These are phyloP conservation scores for Lanius ludovicianus DNA, from an alignment of 2,113 vertebrate genomes.

Conservation along the genomic window DNA sequence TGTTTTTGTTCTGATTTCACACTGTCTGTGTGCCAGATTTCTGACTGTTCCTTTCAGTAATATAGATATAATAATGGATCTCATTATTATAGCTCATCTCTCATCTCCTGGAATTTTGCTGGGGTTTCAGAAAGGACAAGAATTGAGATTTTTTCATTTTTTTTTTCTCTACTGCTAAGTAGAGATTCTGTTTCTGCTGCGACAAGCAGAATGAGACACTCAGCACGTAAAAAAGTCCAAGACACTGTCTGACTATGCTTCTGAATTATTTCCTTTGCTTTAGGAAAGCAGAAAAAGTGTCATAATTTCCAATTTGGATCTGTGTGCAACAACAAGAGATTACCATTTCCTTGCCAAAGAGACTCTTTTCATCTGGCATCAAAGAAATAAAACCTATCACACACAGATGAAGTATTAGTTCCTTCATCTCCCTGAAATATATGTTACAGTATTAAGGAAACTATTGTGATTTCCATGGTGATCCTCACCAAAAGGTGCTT, in stretches of 20 bases:
- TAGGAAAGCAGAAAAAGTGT: slow-evolving; percentile 42
- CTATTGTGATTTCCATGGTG: background rate
- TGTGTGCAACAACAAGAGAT: slow-evolving; percentile 9
- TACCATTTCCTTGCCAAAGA: slow-evolving; percentile 29
- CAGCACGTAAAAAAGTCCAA: background rate
- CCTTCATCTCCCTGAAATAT: background rate
- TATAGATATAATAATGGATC: background rate
- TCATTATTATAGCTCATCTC: background rate
- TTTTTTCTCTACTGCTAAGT: background rate
- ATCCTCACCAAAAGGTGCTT: background rate
- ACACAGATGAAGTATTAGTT: slow-evolving; percentile 2
- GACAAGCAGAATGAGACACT: background rate
- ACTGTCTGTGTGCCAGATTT: background rate
- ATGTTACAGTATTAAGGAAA: background rate
- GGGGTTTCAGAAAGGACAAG: background rate
- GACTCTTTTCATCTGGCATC: slow-evolving; percentile 62
- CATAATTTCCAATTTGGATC: slow-evolving; percentile 10
- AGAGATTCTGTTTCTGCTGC: background rate
- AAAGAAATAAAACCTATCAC: slow-evolving; percentile 60
- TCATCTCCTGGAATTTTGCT: slow-evolving; percentile 6
- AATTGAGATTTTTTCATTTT: background rate
- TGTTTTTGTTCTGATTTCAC: slow-evolving; percentile 25
- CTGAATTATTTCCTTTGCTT: slow-evolving; percentile 19
- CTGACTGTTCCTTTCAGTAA: background rate
- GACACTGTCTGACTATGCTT: background rate